Evolutionary conservation across 2,113 vertebrate species (phyloP).

Genomic region (Anthoscopus minutus): DNA sequence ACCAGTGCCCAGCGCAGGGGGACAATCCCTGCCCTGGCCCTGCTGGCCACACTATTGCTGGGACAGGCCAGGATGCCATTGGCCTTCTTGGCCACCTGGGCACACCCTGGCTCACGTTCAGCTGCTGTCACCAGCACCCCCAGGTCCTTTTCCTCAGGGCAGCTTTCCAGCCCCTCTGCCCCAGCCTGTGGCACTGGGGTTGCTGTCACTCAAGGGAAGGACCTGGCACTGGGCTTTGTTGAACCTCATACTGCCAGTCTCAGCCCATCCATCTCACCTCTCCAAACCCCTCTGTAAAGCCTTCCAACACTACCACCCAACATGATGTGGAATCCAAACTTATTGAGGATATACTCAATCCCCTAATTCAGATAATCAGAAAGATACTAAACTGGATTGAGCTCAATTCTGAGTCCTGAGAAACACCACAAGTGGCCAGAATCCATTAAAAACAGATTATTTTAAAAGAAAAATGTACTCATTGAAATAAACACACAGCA

Average conservation of each 20-base stretch:
- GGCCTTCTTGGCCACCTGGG: neutral
- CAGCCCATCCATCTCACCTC: neutral
- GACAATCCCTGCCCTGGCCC: neutral
- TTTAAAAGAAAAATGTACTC: neutral
- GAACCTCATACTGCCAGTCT: neutral
- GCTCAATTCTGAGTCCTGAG: neutral
- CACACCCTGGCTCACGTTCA: neutral
- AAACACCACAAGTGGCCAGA: neutral
- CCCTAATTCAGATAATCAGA: neutral
- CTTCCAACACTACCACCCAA: neutral
- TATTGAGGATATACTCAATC: neutral
- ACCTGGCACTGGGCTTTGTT: fast-evolving
- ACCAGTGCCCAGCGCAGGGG: neutral
- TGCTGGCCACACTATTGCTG: neutral
- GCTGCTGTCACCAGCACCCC: neutral
- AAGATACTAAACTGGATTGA: neutral
- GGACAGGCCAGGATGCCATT: neutral
- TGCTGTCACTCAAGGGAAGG: neutral
- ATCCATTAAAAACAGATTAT: neutral
- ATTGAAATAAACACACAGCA: neutral
- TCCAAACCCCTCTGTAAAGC: neutral
- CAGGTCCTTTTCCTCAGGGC: too few relatives aligned
- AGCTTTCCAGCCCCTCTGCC: neutral
- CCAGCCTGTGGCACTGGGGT: fast-evolving
- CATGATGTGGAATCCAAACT: too few relatives aligned